These are phyloP conservation scores for Sphenopsis melanotis DNA, from an alignment of 2,797 vertebrate genomes.

Conservation along the genomic window DNA sequence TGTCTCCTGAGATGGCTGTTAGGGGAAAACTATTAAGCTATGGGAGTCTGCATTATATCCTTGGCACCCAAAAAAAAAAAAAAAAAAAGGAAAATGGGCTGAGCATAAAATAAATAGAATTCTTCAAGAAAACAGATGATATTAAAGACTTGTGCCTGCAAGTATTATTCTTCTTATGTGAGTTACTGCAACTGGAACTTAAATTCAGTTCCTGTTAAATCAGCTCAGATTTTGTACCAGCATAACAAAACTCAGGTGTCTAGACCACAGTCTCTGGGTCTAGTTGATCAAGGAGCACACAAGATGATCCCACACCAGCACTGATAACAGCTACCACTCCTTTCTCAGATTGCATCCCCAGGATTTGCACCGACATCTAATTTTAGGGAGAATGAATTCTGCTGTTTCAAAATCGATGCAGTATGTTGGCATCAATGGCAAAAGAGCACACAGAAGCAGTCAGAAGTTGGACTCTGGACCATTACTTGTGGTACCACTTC, in stretches of 20 bases:
- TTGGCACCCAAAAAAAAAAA: not conserved
- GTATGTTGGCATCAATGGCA: not conserved
- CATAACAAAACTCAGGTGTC: not conserved
- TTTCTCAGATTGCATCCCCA: not conserved
- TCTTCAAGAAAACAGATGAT: not conserved
- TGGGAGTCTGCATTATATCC: not conserved
- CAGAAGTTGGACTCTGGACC: not conserved
- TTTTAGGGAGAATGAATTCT: not conserved
- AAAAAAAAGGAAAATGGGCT: not conserved
- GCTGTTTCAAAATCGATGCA: not conserved
- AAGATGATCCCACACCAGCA: not conserved
- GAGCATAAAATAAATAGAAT: constrained; percentile 4
- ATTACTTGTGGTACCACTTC: not conserved
- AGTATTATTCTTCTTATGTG: not conserved
- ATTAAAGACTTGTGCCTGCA: not conserved
- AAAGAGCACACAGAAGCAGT: not conserved
- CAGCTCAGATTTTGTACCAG: not conserved
- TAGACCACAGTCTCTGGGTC: not conserved
- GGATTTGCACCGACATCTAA: not conserved
- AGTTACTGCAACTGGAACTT: not conserved
- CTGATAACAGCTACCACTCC: not conserved
- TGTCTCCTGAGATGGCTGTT: constrained; percentile 13
- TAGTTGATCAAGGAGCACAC: not conserved
- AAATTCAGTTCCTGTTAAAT: not conserved
- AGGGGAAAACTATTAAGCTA: not conserved